phyloP scores from a whole-genome alignment of 2,797 vertebrate genomes.

The Dromococcyx pavoninus region DNA sequence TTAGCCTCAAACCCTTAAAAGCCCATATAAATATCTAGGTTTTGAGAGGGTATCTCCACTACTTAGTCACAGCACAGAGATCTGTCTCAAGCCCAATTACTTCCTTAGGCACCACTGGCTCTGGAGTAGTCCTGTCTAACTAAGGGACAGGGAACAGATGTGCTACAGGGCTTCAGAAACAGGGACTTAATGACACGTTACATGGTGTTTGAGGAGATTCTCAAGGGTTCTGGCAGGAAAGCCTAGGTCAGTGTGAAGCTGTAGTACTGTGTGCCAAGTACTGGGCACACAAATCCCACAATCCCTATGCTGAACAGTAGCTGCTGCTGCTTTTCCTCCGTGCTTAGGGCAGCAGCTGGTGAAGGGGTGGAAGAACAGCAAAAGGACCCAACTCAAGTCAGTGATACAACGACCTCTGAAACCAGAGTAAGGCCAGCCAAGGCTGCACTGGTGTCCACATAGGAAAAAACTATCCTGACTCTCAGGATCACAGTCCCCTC shows the following conservation, averaged over 20 bases:
- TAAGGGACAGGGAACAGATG: not conserved
- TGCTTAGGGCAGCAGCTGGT: not conserved
- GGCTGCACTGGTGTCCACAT: not conserved
- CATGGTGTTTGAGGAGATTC: not conserved
- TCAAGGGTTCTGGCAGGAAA: not conserved
- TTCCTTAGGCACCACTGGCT: not conserved
- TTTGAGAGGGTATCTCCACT: not conserved
- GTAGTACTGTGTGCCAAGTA: not conserved
- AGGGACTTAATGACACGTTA: not conserved
- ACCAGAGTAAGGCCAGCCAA: not conserved
- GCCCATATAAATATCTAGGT: not conserved
- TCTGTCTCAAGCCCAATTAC: not conserved
- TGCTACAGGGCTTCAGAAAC: not conserved
- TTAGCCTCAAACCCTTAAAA: not conserved
- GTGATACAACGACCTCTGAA: not conserved
- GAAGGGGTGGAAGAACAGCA: not conserved
- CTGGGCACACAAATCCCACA: not conserved
- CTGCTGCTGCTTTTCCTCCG: not conserved
- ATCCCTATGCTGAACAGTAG: not conserved
- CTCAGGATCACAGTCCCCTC: not conserved
- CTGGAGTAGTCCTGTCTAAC: not conserved
- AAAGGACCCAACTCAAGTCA: not conserved
- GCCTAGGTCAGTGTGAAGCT: not conserved
- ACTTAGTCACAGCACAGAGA: not conserved
- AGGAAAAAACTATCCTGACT: not conserved